phyloP scores from a whole-genome alignment of 2,113 vertebrate genomes.

The Benitochromis conjunctus region DNA sequence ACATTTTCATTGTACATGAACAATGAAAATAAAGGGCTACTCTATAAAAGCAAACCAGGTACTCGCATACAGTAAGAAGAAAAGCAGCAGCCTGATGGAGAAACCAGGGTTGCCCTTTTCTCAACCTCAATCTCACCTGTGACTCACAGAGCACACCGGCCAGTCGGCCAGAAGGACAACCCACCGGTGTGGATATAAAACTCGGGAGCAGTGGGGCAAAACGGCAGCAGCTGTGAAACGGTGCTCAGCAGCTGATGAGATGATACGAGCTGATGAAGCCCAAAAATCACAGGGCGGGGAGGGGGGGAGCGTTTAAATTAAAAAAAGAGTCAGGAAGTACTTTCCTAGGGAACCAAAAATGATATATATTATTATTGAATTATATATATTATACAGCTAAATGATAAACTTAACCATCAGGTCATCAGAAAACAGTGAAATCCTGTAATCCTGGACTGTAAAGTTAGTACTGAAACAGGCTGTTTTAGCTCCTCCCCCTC shows the following conservation, averaged over 20 bases:
- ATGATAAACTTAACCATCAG: not conserved
- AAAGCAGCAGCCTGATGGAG: not conserved
- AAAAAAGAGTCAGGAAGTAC: not conserved
- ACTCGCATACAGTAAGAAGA: not conserved
- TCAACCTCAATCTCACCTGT: not conserved
- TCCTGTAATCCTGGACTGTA: not conserved
- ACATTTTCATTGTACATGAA: accelerated
- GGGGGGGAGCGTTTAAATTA: too few relatives aligned
- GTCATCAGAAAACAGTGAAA: accelerated
- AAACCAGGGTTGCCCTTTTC: not conserved
- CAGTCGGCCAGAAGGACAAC: not conserved
- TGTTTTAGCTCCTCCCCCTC: not conserved
- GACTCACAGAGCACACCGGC: not conserved
- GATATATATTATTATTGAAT: not conserved
- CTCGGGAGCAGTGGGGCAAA: not conserved
- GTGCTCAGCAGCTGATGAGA: not conserved
- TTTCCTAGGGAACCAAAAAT: not conserved
- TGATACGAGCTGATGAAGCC: not conserved
- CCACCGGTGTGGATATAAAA: not conserved
- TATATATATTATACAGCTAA: not conserved
- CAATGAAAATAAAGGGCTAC: not conserved
- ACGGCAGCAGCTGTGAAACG: not conserved
- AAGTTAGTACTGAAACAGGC: not conserved
- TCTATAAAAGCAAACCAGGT: not conserved
- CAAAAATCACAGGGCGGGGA: not conserved